Evolutionary conservation across 2,888 invertebrate species (phyloP).

Genomic region (Tipula lateralis): DNA sequence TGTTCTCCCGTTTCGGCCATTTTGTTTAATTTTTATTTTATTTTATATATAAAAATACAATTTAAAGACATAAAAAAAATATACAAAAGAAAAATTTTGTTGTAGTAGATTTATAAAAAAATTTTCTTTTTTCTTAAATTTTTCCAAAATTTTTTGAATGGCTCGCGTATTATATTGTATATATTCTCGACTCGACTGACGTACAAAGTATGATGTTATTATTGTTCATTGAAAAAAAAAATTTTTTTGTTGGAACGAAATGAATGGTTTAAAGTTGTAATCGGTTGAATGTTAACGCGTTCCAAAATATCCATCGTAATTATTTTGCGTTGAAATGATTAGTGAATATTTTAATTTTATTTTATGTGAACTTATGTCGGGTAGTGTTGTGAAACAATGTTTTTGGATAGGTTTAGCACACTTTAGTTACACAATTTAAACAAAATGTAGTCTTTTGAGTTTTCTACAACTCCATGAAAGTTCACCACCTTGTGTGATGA

Average conservation of each 20-base stretch:
- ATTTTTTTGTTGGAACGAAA: not conserved
- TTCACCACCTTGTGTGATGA: too few relatives aligned
- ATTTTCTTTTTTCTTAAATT: not conserved
- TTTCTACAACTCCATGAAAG: too few relatives aligned
- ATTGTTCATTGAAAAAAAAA: constrained; percentile 26
- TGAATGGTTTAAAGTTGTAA: not conserved
- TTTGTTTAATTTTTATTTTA: constrained; percentile 14
- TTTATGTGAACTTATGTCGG: too few relatives aligned
- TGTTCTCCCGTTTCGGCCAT: constrained; percentile 27
- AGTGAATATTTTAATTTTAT: too few relatives aligned
- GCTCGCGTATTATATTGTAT: constrained; percentile 2
- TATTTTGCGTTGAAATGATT: too few relatives aligned
- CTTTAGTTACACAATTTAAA: too few relatives aligned
- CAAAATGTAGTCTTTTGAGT: too few relatives aligned
- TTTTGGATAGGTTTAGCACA: too few relatives aligned
- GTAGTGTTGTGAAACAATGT: too few relatives aligned
- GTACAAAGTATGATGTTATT: constrained; percentile 13
- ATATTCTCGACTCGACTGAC: constrained; percentile 27
- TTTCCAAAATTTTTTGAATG: not conserved
- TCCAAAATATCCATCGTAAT: not conserved
- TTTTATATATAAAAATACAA: not conserved
- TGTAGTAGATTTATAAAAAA: not conserved
- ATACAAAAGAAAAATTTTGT: not conserved
- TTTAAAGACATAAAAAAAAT: not conserved
- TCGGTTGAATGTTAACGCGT: not conserved